Evolutionary conservation across 2,888 invertebrate genomes (phyloP).

Genomic region (Drosophila nr. medialis): DNA sequence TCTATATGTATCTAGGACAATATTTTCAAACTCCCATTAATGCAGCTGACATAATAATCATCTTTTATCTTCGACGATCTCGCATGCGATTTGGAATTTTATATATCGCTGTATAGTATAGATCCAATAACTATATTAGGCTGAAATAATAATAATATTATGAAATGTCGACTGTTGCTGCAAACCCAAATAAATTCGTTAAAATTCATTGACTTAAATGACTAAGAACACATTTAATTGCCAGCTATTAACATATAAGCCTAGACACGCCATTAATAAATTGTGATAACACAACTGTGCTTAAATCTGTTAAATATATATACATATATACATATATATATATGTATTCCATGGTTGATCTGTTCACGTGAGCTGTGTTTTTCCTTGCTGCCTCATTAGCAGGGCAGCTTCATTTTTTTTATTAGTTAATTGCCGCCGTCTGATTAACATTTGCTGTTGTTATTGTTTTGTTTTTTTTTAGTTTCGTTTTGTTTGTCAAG

Average conservation of each 20-base stretch:
- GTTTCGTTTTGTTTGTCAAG: constrained; percentile 14
- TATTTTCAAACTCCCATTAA: too few relatives aligned
- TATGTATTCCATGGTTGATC: not conserved
- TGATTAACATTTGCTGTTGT: constrained; percentile 22
- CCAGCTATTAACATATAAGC: not conserved
- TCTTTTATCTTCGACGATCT: not conserved
- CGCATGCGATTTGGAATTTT: not conserved
- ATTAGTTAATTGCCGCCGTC: constrained; percentile 34
- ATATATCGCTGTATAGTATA: rapidly evolving
- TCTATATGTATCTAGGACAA: too few relatives aligned
- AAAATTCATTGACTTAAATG: not conserved
- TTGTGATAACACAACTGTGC: not conserved
- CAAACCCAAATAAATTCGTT: not conserved
- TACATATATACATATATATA: not conserved
- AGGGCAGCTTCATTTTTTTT: constrained; percentile 26
- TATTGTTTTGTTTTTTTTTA: constrained; percentile 4
- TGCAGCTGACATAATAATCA: not conserved
- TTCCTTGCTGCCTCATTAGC: constrained; percentile 46
- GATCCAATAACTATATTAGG: not conserved
- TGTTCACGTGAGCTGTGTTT: constrained; percentile 25
- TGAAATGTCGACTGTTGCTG: too few relatives aligned
- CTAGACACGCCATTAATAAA: not conserved
- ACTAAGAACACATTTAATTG: not conserved
- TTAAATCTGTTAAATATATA: not conserved
- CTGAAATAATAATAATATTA: too few relatives aligned